Evolutionary conservation across 2,888 invertebrate species (phyloP).

Genomic region (Cheilosia grossa): DNA sequence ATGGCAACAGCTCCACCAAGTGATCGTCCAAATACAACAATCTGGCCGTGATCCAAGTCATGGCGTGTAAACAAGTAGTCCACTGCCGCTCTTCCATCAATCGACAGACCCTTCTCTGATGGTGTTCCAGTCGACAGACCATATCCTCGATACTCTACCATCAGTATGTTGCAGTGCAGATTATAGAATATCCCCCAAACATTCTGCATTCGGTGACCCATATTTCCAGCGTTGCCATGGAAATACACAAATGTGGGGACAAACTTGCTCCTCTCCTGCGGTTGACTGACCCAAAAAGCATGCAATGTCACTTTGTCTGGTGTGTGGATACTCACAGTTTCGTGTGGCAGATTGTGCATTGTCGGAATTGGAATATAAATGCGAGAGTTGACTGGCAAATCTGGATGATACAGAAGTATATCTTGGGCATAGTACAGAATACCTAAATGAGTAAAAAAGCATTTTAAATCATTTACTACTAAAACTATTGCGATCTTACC

Average conservation of each 20-base stretch:
- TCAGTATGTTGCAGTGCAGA: slow-evolving; percentile 92
- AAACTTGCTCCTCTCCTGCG: slow-evolving; percentile 86
- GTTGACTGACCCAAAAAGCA: slow-evolving; percentile 91
- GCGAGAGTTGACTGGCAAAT: slow-evolving; percentile 94
- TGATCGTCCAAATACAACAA: slow-evolving; percentile 94
- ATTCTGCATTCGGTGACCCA: slow-evolving; percentile 96
- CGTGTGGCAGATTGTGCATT: slow-evolving; percentile 93
- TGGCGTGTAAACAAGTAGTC: slow-evolving; percentile 91
- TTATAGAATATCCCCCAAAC: slow-evolving; percentile 93
- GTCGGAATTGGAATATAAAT: slow-evolving; percentile 94
- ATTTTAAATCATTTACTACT: neutral
- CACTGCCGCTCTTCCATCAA: slow-evolving; percentile 94
- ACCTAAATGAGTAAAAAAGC: slow-evolving; percentile 84
- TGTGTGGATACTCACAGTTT: slow-evolving; percentile 90
- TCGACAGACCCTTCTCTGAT: slow-evolving; percentile 93
- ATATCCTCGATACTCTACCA: slow-evolving; percentile 98
- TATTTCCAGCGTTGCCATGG: slow-evolving; percentile 98
- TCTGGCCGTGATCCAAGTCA: slow-evolving; percentile 92
- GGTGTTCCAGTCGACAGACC: slow-evolving; percentile 95
- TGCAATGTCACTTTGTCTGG: slow-evolving; percentile 91
- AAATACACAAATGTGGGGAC: slow-evolving; percentile 94
- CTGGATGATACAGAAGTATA: slow-evolving; percentile 93
- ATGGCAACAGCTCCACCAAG: slow-evolving; percentile 96
- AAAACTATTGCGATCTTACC: slow-evolving; percentile 84
- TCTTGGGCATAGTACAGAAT: slow-evolving; percentile 94